A percentile compares a stretch with the other conserved stretches of the same genome.
phyloP scores from a whole-genome alignment of 2,888 invertebrate species.

The Cataglyphis altisquamis region DNA sequence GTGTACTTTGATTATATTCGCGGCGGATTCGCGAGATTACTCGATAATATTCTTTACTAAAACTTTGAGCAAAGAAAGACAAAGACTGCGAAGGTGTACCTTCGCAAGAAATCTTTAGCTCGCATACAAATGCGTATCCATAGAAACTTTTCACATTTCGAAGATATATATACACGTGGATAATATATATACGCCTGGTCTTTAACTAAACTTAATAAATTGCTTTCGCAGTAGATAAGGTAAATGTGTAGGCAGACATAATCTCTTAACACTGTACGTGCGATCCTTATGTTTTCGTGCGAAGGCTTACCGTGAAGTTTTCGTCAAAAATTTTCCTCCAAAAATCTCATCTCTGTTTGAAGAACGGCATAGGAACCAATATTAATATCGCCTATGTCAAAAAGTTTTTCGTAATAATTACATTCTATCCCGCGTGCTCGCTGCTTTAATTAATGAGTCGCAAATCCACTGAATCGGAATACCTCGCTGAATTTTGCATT shows the following conservation, averaged over 20 bases:
- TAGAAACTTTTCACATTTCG: background rate
- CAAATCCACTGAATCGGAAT: background rate
- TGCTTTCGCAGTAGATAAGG: constrained; percentile 1
- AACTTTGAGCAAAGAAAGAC: constrained; percentile 1
- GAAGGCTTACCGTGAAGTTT: constrained; percentile 11
- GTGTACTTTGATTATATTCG: background rate
- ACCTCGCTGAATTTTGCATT: constrained; percentile 24
- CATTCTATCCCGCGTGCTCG: background rate
- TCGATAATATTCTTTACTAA: background rate
- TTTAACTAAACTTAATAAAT: background rate
- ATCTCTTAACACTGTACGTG: background rate
- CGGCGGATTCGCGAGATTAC: background rate
- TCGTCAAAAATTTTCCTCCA: background rate
- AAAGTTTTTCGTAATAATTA: constrained; percentile 35
- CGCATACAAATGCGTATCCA: background rate
- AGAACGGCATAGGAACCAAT: background rate
- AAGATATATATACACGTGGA: background rate
- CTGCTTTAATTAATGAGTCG: constrained; percentile 48
- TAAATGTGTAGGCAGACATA: constrained; percentile 23
- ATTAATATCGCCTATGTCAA: background rate
- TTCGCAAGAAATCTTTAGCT: background rate
- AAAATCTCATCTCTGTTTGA: constrained; percentile 9
- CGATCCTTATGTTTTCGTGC: background rate
- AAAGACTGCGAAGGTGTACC: background rate
- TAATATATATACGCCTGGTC: background rate